Evolutionary conservation across 2,797 vertebrate genomes (phyloP), one percentile per base, ranked within the genome.

Genomic region (Allochrocebus solatus): DNA sequence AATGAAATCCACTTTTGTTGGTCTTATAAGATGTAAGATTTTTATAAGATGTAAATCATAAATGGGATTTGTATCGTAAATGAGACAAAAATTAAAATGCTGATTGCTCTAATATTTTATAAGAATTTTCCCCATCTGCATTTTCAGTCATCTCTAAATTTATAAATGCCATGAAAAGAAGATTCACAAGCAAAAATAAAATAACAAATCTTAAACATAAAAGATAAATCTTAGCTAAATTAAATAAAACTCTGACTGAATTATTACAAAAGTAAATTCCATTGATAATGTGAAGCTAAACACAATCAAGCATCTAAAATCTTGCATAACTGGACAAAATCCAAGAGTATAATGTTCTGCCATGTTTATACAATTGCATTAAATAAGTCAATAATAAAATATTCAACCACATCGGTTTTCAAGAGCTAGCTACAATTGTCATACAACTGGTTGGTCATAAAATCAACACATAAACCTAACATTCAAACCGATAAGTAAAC

Each of bases 401-500:
- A 67, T 39, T 33, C 2, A 72, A 7, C 19, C 8, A 79, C n/a
- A 57, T 89, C 2, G 80, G 30, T 93, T 79, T 13, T 67, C 2
- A 80, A 95, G 13, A n/a, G 9, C 12, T 55, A 84, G 8, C 10
- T 90, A 46, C 17, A 96, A 30, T 83, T 95, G 3, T 30, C 41
- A 91, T 75, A 55, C 16, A 84, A 55, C 14, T 59, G 3, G 13
- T 67, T 59, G 89, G 19, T 57, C 33, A 92, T 79, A 24, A 41
- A 89, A 26, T 70, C 79, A 89, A 43, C 12, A 67, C 7, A 89
- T 43, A 81, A 93, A 93, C 2, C 33, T 76, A 61, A 91, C 33
- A 84, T 95, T 95, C 90, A 87, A 33, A 59, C n/a, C 87, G 78
- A 72, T 80, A 19, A 57, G 39, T 92, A 92, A n/a, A 43, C 16